Evolutionary conservation across 2,888 invertebrate species (phyloP).

Genomic region (Loripinus fragilis): DNA sequence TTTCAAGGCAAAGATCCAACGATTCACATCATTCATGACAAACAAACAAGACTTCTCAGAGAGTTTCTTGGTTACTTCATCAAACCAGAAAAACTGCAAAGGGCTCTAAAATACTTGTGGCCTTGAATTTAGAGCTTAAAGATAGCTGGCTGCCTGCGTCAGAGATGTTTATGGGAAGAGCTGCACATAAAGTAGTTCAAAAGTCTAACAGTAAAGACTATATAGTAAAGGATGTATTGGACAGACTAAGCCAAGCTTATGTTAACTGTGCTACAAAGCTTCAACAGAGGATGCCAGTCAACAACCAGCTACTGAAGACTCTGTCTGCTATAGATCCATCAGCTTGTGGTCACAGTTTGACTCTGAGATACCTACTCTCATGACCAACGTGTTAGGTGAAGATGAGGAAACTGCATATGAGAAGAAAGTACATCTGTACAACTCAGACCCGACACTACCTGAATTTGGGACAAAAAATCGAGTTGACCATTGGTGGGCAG

Average conservation of each 20-base stretch:
- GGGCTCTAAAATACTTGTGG: conserved; percentile 20
- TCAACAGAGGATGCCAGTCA: conserved; percentile 53
- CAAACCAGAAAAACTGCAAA: conserved; percentile 36
- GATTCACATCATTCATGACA: conserved; percentile 47
- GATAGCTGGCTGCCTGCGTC: not conserved
- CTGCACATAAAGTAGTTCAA: not conserved
- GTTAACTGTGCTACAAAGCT: conserved; percentile 18
- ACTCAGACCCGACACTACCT: conserved; percentile 34
- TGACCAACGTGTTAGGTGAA: conserved; percentile 39
- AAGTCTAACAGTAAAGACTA: conserved; percentile 4
- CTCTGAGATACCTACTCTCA: conserved; percentile 31
- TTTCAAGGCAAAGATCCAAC: conserved; percentile 24
- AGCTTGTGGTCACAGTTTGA: conserved; percentile 34
- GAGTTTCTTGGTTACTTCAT: conserved; percentile 37
- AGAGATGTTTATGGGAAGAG: conserved; percentile 31
- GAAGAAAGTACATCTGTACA: conserved; percentile 30
- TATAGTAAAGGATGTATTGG: conserved; percentile 13
- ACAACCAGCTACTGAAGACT: conserved; percentile 39
- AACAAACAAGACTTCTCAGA: conserved; percentile 32
- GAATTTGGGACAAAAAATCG: conserved; percentile 7
- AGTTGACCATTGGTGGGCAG: conserved; percentile 43
- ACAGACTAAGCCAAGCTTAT: conserved; percentile 12
- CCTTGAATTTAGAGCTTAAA: conserved; percentile 14
- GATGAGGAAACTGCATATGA: conserved; percentile 22
- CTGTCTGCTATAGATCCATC: conserved; percentile 50